Conservation (phyloP, 2,113 vertebrate species). For the Mastomys natalensis region DNA sequence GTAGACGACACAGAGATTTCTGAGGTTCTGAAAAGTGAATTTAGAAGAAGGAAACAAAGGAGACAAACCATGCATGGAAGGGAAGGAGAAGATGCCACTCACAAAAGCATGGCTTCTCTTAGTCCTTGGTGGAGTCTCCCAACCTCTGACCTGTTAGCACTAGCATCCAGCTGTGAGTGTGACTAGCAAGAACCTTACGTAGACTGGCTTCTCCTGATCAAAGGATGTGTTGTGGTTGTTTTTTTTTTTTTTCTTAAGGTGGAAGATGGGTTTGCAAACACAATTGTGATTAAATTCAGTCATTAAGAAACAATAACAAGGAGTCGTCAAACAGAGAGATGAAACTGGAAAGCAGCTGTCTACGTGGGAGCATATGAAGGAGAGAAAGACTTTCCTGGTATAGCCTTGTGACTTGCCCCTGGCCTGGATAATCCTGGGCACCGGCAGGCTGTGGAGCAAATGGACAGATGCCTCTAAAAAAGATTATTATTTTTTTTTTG, state of each 20-base stretch:
- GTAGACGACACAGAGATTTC: not conserved
- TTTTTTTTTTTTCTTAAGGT: not conserved
- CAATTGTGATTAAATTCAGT: slow-evolving; percentile 48
- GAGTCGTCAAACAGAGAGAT: slow-evolving; percentile 20
- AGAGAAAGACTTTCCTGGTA: slow-evolving; percentile 52
- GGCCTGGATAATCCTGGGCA: slow-evolving; percentile 29
- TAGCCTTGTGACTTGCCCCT: slow-evolving; percentile 53
- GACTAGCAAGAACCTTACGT: not conserved
- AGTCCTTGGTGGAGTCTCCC: not conserved
- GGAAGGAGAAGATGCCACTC: not conserved
- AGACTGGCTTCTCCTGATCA: not conserved
- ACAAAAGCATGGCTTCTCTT: slow-evolving; percentile 31
- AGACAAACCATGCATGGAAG: not conserved
- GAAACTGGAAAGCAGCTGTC: slow-evolving; percentile 53
- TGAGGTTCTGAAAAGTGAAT: slow-evolving; percentile 35
- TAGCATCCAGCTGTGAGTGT: not conserved
- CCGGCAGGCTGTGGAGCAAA: slow-evolving; percentile 67
- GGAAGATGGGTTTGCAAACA: slow-evolving; percentile 40
- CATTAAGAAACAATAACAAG: slow-evolving; percentile 6
- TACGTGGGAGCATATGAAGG: not conserved
- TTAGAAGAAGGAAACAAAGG: not conserved
- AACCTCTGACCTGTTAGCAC: not conserved
- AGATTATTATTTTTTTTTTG: slow-evolving; percentile 72
- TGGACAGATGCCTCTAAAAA: slow-evolving; percentile 74
- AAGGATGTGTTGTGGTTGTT: not conserved